Evolutionary conservation across 2,888 invertebrate genomes (phyloP).

Genomic region (Lepidochitona cinerea): DNA sequence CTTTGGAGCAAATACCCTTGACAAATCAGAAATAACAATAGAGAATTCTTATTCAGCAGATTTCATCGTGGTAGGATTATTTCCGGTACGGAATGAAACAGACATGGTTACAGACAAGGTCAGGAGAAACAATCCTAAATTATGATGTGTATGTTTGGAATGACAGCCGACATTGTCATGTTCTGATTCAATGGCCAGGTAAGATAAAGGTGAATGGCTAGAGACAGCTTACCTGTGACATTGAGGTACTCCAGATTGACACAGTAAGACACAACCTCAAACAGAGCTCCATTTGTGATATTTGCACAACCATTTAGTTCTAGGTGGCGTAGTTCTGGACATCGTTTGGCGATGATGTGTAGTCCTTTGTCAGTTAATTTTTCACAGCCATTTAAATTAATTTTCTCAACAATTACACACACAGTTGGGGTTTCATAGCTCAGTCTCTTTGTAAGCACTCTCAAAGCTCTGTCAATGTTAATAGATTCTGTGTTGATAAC

Average conservation of each 20-base stretch:
- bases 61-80: too few relatives aligned
- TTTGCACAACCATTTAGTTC: conserved; percentile 83
- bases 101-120: too few relatives aligned
- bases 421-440: conserved; percentile 79
- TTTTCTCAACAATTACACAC: conserved; percentile 79
- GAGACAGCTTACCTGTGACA: conserved; percentile 79
- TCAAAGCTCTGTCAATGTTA: conserved; percentile 78
- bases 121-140: too few relatives aligned
- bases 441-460: conserved; percentile 76
- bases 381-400: conserved; percentile 79
- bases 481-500: conserved; percentile 76
- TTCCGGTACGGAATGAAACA: too few relatives aligned
- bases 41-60: too few relatives aligned
- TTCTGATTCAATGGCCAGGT: too few relatives aligned
- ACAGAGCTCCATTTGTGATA: conserved; percentile 83
- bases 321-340: conserved; percentile 85
- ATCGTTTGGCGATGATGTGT: conserved; percentile 82
- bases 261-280: conserved; percentile 85
- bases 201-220: too few relatives aligned
- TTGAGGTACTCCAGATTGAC: conserved; percentile 87
- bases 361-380: conserved; percentile 85
- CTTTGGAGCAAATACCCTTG: too few relatives aligned
- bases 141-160: too few relatives aligned
- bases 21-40: too few relatives aligned
- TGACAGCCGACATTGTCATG: too few relatives aligned